Base-by-base conservation (phyloP, 2,888 invertebrate genomes). In the Sinotaia quadrata region DNA sequence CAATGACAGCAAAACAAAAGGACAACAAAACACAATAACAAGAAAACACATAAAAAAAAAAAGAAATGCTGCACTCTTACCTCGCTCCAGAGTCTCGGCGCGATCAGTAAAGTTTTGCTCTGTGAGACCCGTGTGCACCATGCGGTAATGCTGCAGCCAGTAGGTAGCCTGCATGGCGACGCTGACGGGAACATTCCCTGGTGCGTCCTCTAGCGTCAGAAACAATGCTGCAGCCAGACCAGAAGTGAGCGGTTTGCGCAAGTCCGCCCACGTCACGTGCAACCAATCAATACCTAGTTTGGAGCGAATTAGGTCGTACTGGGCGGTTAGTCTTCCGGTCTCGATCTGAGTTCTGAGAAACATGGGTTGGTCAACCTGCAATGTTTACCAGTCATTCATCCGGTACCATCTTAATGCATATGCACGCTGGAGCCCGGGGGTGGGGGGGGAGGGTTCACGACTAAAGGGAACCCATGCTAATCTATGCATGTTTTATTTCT, bases 161-260 rank as follows among this genome's bases (percentile, higher is more conserved):
- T 65, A 65, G n/a, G 31, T 31, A 4, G 54, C 65, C 21, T 65
- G 65, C 21, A 33, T 33, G 47, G 41, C 44, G 37, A 65, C 33
- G 0, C 31, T 8, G n/a, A 33, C 27, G 21, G 65, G 65, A 15
- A 65, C 56, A 37, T 65, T 65, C 4, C 31, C 10, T 3, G 65
- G 65, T 3, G 56, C 65, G 3, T 56, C 65, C 24, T 65, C 65
- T 10, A 65, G 56, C 2, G 33, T 56, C 31, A 65, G 31, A 18
- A 37, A 21, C 65, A 65, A 37, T 44, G 65, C 65, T 10, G 65
- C 65, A 24, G 65, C 56, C 54, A 65, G 52, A 21, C 41, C 82
- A 0, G 83, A 83, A 67, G 81, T 80, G 31, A 83, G 52, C 0
- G 83, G 83, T 54, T 75, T 81, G n/a, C 78, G 66, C 18, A 81